Evolutionary conservation across 2,797 vertebrate genomes (phyloP), one percentile per base, ranked within the genome.

Genomic region (Synaphobranchus kaupii): DNA sequence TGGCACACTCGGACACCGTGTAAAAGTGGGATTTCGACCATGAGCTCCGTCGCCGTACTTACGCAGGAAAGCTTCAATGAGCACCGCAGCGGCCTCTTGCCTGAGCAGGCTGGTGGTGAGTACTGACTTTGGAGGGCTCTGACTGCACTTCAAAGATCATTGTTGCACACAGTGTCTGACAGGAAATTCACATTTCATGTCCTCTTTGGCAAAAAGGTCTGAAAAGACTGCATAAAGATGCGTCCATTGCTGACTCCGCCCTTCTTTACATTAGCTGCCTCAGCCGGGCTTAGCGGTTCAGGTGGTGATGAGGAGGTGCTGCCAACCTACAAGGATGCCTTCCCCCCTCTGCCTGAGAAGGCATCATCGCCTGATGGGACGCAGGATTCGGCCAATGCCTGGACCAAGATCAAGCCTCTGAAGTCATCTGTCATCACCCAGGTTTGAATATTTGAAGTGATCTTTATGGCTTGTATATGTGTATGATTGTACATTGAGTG

Each of bases 31-130:
- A 97, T 97, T 96, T 97, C 95, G 94, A 98, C 97, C 97, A 99
- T 99, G 98, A 99, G 99, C 97, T 99, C 98, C 90, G 98, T 99
- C 94, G 98, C 99, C 95, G 98, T 99, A 97, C 96, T 99, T 97
- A 99, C 99, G 94, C 98, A 99, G 94, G 98, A 99, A 97, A 99
- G 97, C 96, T 99, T 99, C 92, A 99, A 98, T 89, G 99, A 99
- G 95, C 99, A 99, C 95, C 98, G 98, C 93, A 98, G 97, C 90
- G 98, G 98, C 92, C 98, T 99, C 93, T 89, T 97, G 94, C 97
- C 97, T 85, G 98, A 98, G 92, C 97, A 99, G 89, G 96, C 96
- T 91, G 97, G 96, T 96, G 97, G 97, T 97, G 88, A 94, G 85
- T 73, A 28, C 22, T 50, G 78, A n/a, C 78, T 25, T 48, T 50